These are phyloP conservation scores for Calliphora vicina DNA, from an alignment of 1,140 invertebrate genomes.

Conservation along the genomic window DNA sequence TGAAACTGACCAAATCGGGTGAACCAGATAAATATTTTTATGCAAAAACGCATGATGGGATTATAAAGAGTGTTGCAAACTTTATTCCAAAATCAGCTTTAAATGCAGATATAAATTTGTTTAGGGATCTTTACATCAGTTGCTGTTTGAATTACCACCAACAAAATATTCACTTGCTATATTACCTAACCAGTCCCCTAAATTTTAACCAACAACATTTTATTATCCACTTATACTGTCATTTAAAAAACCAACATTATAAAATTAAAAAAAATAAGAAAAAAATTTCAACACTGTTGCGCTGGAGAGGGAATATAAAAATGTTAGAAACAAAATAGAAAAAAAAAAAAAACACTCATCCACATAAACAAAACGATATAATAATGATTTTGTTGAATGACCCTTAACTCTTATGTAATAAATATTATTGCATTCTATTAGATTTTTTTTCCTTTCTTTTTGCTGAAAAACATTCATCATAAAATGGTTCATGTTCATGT, in stretches of 20 bases:
- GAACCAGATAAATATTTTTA: no score
- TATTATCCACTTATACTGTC: background rate
- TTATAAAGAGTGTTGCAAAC: no score
- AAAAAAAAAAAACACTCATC: background rate
- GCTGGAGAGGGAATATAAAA: background rate
- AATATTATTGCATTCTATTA: slow-evolving; percentile 14
- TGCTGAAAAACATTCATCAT: background rate
- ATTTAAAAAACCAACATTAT: background rate
- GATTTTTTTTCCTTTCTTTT: background rate
- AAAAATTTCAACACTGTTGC: background rate
- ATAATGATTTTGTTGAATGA: slow-evolving; percentile 10
- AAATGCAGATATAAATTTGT: no score
- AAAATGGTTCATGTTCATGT: background rate
- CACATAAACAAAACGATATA: background rate
- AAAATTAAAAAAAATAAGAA: background rate
- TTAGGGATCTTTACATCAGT: no score
- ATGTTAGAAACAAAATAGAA: background rate
- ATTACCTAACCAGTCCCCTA: no score
- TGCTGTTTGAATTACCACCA: no score
- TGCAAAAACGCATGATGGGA: no score
- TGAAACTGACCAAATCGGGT: no score
- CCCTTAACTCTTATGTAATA: background rate
- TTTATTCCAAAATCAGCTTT: no score
- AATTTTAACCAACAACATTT: background rate
- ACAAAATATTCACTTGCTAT: no score